phyloP scores from a whole-genome alignment of 2,113 vertebrate genomes.

The Nycticryphes semicollaris region DNA sequence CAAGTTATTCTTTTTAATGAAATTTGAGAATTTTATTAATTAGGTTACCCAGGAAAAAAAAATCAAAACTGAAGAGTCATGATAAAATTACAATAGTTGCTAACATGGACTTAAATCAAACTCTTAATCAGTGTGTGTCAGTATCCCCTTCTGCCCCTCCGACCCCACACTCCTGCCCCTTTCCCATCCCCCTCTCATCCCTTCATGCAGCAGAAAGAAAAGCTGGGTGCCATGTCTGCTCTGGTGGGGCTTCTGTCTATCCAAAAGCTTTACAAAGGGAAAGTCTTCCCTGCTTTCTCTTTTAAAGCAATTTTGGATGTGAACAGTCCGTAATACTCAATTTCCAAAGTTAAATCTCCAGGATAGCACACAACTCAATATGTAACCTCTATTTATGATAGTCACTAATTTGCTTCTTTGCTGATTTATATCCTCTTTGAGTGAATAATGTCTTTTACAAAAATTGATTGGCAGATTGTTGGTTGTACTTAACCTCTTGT shows the following conservation, averaged over 20 bases:
- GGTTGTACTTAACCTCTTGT: neutral
- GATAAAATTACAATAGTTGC: neutral
- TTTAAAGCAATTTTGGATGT: slow-evolving; percentile 10
- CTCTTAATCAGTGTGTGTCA: neutral
- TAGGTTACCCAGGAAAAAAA: neutral
- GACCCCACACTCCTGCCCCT: neutral
- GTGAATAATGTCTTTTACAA: neutral
- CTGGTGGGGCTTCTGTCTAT: neutral
- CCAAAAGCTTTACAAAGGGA: slow-evolving; percentile 20
- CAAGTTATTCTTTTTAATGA: neutral
- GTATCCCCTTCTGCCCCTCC: neutral
- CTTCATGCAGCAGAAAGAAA: slow-evolving; percentile 30
- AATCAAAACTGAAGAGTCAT: neutral
- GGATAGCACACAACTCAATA: neutral
- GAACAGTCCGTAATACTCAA: neutral
- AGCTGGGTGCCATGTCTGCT: slow-evolving; percentile 2
- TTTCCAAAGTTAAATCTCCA: neutral
- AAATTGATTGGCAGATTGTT: neutral
- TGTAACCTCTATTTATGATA: neutral
- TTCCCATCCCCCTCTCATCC: neutral
- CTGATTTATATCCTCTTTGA: neutral
- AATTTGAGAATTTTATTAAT: neutral
- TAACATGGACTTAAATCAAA: neutral
- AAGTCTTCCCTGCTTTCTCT: neutral
- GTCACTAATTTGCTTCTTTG: neutral